Evolutionary conservation across 2,888 invertebrate genomes (phyloP).

Genomic region (Caenorhabditis doughertyi): DNA sequence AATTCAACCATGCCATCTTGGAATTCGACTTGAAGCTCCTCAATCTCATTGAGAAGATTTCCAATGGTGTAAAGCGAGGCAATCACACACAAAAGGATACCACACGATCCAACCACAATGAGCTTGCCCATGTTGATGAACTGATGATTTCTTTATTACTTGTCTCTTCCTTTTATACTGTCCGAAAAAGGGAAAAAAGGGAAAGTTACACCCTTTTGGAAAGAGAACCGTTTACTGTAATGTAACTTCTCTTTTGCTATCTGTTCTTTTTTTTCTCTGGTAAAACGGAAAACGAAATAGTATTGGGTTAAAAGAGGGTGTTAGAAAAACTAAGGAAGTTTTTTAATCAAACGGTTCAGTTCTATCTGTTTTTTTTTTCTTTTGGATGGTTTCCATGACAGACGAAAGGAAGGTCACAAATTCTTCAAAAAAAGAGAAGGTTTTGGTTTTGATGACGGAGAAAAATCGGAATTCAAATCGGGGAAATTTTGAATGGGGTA

Average conservation of each 20-base stretch:
- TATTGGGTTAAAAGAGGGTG: not conserved
- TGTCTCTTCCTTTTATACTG: conserved; percentile 50
- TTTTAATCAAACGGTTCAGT: no score
- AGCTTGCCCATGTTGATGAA: conserved; percentile 68
- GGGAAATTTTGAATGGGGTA: no score
- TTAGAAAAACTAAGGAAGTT: not conserved
- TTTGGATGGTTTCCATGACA: conserved; percentile 2
- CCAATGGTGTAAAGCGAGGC: conserved; percentile 66
- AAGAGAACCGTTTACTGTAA: conserved; percentile 18
- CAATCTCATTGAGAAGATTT: conserved; percentile 67
- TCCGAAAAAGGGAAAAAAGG: not conserved
- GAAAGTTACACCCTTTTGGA: conserved; percentile 40
- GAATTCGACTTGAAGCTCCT: conserved; percentile 69
- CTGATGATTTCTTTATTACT: no score
- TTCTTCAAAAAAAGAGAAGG: no score
- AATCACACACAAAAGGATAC: conserved; percentile 65
- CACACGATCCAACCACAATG: conserved; percentile 69
- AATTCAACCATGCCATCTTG: conserved; percentile 72
- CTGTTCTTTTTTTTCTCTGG: conserved; percentile 20
- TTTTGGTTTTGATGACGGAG: no score
- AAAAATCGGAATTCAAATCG: no score
- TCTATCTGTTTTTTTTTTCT: conserved; percentile 5
- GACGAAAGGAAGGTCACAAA: no score
- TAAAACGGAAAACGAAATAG: not conserved
- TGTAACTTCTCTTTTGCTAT: conserved; percentile 15